These are phyloP conservation scores for Fistularia tabacaria DNA, from an alignment of 2,797 vertebrate genomes.

Conservation along the genomic window DNA sequence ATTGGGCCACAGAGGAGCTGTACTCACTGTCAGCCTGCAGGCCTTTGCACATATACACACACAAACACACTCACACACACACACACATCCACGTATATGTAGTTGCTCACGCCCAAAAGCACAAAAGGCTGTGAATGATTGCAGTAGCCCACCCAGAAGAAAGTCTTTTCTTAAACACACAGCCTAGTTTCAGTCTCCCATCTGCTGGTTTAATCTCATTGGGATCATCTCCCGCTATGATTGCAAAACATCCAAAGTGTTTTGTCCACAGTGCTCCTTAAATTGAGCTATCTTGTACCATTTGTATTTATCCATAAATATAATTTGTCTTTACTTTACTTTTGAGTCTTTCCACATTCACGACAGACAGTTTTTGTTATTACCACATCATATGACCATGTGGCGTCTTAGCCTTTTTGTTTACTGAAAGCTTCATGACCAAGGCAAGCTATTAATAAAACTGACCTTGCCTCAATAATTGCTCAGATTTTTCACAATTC, in stretches of 20 bases:
- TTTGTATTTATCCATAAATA: neutral
- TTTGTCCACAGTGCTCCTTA: conserved; percentile 4
- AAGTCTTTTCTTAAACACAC: conserved; percentile 61
- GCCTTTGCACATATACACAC: conserved; percentile 25
- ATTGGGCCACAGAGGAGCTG: conserved; percentile 53
- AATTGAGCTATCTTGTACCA: too few species aligned
- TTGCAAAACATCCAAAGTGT: conserved; percentile 19
- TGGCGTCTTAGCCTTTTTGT: neutral
- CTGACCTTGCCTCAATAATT: neutral
- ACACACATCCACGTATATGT: too few species aligned
- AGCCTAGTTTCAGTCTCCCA: conserved; percentile 48
- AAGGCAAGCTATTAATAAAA: conserved; percentile 18
- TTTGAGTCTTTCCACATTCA: too few species aligned
- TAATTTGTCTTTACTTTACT: too few species aligned
- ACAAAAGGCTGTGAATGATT: conserved; percentile 40
- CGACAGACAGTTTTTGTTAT: too few species aligned
- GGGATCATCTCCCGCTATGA: conserved; percentile 44
- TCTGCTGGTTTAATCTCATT: conserved; percentile 45
- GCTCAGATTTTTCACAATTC: conserved; percentile 9
- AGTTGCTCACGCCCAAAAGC: too few species aligned
- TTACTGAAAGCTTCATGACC: too few species aligned
- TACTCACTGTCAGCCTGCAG: conserved; percentile 56
- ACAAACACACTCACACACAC: conserved; percentile 11
- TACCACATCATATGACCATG: too few species aligned
- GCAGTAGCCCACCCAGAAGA: conserved; percentile 58